Conservation (phyloP, 2,888 invertebrate species). For the Phyllotreta striolata region DNA sequence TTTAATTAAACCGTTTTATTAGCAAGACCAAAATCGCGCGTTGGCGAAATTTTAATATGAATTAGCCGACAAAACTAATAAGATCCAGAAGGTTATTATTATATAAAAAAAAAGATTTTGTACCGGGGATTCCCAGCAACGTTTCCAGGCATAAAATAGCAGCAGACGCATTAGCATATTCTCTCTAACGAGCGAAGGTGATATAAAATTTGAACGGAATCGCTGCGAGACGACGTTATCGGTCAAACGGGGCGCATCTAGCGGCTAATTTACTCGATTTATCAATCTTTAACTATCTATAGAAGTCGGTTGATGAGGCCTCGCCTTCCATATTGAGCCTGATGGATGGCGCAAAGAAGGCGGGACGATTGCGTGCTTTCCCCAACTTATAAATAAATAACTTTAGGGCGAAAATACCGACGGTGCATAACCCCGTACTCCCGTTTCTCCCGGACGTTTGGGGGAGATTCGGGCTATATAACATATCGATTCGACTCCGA, state of each 20-base stretch:
- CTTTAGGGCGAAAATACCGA: slow-evolving; percentile 33
- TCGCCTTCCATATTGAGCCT: slow-evolving; percentile 33
- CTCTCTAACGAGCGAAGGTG: slow-evolving; percentile 13
- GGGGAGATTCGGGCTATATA: not conserved
- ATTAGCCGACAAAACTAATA: too few species aligned
- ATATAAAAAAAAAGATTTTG: too few species aligned
- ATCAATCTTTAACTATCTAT: slow-evolving; percentile 30
- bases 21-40: too few species aligned
- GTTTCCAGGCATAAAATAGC: too few species aligned
- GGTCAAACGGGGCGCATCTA: slow-evolving; percentile 19
- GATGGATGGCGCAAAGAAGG: slow-evolving; percentile 38
- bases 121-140: too few species aligned
- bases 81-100: too few species aligned
- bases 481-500: too few species aligned
- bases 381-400: slow-evolving; percentile 44
- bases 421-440: slow-evolving; percentile 19
- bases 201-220: slow-evolving; percentile 20
- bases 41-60: too few species aligned
- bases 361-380: slow-evolving; percentile 41
- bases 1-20: too few species aligned
- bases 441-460: not conserved
- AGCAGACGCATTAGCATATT: slow-evolving; percentile 6
- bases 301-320: slow-evolving; percentile 31
- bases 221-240: slow-evolving; percentile 21
- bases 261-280: slow-evolving; percentile 26